Conservation (phyloP, 2,113 vertebrate genomes). For the Balaeniceps rex region DNA sequence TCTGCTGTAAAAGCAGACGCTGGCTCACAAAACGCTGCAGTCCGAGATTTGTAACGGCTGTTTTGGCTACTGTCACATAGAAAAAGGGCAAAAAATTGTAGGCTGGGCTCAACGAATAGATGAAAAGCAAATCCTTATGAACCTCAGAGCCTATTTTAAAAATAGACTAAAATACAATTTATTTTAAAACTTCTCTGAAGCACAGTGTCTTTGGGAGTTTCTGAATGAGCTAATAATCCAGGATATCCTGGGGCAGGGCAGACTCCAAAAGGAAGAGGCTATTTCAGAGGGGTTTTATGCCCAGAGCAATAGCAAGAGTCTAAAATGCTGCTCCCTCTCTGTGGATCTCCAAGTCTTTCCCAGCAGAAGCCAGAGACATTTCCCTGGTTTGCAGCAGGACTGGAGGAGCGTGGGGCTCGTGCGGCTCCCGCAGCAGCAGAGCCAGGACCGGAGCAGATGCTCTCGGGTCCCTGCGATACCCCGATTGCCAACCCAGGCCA, state of each 20-base stretch:
- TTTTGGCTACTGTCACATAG: not conserved
- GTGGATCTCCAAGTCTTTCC: not conserved
- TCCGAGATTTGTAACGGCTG: not conserved
- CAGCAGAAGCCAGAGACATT: not conserved
- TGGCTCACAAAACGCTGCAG: not conserved
- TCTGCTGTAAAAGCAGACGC: not conserved
- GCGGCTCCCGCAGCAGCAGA: not conserved
- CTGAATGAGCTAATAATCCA: not conserved
- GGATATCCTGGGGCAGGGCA: not conserved
- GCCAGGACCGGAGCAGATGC: not conserved
- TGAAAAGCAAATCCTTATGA: not conserved
- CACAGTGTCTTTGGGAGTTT: not conserved
- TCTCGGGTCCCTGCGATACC: not conserved
- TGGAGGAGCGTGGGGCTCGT: rapidly evolving
- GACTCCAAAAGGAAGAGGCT: not conserved
- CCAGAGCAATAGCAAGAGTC: not conserved
- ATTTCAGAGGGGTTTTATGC: not conserved
- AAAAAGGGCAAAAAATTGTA: not conserved
- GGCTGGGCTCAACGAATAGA: not conserved
- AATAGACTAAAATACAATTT: not conserved
- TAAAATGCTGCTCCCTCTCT: not conserved
- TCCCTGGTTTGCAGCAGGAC: not conserved
- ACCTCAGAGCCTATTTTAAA: not conserved
- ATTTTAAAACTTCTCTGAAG: not conserved
- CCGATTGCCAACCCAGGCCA: not conserved